Conservation (phyloP, 1,140 invertebrate genomes). For the Bilobella aurantiaca region DNA sequence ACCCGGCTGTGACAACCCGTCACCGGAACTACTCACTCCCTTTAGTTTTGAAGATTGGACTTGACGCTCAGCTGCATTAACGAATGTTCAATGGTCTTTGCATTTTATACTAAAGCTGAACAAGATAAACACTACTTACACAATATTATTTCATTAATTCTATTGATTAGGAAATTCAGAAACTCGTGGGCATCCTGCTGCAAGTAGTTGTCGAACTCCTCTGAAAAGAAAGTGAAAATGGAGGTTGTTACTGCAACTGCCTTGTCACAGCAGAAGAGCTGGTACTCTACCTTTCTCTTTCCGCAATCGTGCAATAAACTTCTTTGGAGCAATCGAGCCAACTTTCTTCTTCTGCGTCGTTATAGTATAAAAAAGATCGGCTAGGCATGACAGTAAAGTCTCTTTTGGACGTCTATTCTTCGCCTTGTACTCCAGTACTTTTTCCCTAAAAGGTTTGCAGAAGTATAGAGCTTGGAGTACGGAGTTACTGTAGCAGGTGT, state of each 20-base stretch:
- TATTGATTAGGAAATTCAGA: constrained; percentile 96
- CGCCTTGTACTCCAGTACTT: constrained; percentile 95
- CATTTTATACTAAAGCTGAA: neutral
- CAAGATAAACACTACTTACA: constrained; percentile 47
- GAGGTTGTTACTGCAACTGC: constrained; percentile 6
- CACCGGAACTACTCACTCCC: constrained; percentile 1
- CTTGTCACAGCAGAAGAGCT: constrained; percentile 9
- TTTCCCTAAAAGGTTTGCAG: constrained; percentile 96
- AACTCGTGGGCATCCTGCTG: constrained; percentile 99
- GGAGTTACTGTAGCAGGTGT: constrained; percentile 99
- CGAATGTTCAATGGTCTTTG: neutral
- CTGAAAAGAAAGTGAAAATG: constrained; percentile 48
- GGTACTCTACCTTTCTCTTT: constrained; percentile 84
- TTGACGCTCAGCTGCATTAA: constrained; percentile 61
- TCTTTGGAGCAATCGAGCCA: constrained; percentile 97
- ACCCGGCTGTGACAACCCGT: neutral
- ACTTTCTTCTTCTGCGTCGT: constrained; percentile 99
- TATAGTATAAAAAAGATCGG: constrained; percentile 97
- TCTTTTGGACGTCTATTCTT: constrained; percentile 97
- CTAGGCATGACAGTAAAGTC: constrained; percentile 91
- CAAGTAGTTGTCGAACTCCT: constrained; percentile 99
- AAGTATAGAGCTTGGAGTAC: constrained; percentile 99
- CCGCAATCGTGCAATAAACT: constrained; percentile 93
- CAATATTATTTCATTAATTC: constrained; percentile 85
- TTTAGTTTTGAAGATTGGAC: constrained; percentile 43